Conservation (phyloP, 1,140 invertebrate genomes). For the Drosophila tani region DNA sequence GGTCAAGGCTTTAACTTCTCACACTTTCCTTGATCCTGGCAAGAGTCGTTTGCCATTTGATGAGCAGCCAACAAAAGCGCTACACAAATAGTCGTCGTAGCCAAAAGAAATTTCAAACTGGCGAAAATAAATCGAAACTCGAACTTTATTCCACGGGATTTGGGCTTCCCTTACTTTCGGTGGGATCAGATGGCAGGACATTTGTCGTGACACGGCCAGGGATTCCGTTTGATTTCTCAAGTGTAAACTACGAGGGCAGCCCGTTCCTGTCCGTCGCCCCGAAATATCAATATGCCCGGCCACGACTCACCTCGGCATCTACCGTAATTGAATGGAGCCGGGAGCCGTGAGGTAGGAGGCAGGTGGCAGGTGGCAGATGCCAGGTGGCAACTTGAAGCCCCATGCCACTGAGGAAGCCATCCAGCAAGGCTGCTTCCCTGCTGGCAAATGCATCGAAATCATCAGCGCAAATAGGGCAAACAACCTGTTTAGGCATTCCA, state of each 20-base stretch:
- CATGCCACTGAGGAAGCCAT: neutral
- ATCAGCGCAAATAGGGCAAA: slow-evolving; percentile 39
- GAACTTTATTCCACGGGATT: slow-evolving; percentile 53
- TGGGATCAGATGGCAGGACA: slow-evolving; percentile 64
- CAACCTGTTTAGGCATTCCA: slow-evolving; percentile 47
- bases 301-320: slow-evolving; percentile 18
- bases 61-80: slow-evolving; percentile 68
- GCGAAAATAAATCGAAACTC: slow-evolving; percentile 75
- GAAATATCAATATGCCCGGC: slow-evolving; percentile 72
- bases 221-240: slow-evolving; percentile 79
- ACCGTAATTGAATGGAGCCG: slow-evolving; percentile 66
- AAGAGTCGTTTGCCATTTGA: slow-evolving; percentile 72
- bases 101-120: slow-evolving; percentile 64
- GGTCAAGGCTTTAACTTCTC: slow-evolving; percentile 77
- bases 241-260: slow-evolving; percentile 68
- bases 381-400: neutral
- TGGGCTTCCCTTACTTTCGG: slow-evolving; percentile 5
- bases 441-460: slow-evolving; percentile 45
- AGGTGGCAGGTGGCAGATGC: neutral
- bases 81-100: slow-evolving; percentile 51
- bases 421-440: slow-evolving; percentile 7
- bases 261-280: slow-evolving; percentile 45
- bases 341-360: neutral
- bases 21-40: slow-evolving; percentile 46
- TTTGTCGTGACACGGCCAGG: slow-evolving; percentile 60